Conservation (phyloP, 2,113 vertebrate species). For the Vulpes lagopus region DNA sequence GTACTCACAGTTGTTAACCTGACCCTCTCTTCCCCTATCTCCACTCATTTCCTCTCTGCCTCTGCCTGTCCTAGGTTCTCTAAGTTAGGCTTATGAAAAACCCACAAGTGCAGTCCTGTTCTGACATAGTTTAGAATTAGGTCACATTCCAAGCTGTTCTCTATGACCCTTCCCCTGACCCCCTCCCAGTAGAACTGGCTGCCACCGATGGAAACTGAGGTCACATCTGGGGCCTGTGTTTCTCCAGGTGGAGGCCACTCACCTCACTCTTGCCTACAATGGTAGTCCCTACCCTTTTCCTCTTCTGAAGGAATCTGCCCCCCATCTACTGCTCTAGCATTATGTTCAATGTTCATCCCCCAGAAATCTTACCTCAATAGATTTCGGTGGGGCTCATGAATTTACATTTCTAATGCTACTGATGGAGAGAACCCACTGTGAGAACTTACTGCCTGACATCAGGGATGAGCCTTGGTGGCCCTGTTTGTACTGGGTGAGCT, state of each 20-base stretch:
- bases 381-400: background rate
- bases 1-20: background rate
- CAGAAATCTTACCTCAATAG: background rate
- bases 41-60: background rate
- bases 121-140: constrained; percentile 9
- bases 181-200: background rate
- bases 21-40: background rate
- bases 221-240: background rate
- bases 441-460: background rate
- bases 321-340: background rate
- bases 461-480: background rate
- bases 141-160: constrained; percentile 38
- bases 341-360: background rate
- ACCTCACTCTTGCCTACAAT: background rate
- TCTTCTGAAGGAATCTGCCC: background rate
- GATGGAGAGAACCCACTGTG: background rate
- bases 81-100: background rate
- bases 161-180: background rate
- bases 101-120: background rate
- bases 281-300: background rate
- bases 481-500: background rate
- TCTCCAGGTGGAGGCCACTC: background rate
- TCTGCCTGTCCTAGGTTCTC: background rate
- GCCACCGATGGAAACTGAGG: background rate
- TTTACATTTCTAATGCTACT: constrained; percentile 10